Conservation (phyloP, 2,888 invertebrate genomes). For the Lingula anatina region DNA sequence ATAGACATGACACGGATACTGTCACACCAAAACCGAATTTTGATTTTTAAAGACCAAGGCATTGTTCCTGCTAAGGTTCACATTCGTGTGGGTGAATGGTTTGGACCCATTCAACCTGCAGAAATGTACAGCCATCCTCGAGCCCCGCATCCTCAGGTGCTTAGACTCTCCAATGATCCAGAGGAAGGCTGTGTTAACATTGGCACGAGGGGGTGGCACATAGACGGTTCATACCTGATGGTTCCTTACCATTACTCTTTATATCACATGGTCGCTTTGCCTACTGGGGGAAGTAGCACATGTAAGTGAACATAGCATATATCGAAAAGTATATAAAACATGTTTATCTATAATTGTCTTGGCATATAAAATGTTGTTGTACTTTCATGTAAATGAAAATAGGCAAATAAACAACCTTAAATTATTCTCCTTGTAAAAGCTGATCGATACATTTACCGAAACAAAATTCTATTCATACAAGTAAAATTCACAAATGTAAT, state of each 20-base stretch:
- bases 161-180: slow-evolving; percentile 39
- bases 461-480: no score
- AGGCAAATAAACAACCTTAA: no score
- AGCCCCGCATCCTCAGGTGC: slow-evolving; percentile 42
- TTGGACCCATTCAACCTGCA: slow-evolving; percentile 40
- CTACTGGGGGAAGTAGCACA: slow-evolving; percentile 35
- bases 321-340: not conserved
- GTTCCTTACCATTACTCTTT: slow-evolving; percentile 36
- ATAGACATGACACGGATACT: slow-evolving; percentile 27
- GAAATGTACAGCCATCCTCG: slow-evolving; percentile 42
- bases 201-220: slow-evolving; percentile 46
- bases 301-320: slow-evolving; percentile 21
- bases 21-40: slow-evolving; percentile 28
- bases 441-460: no score
- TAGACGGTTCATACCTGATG: slow-evolving; percentile 43
- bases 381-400: no score
- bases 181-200: slow-evolving; percentile 39
- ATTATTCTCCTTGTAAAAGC: no score
- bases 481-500: no score
- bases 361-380: no score
- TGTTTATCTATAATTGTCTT: no score
- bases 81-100: slow-evolving; percentile 39
- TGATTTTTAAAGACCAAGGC: slow-evolving; percentile 41
- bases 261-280: slow-evolving; percentile 39
- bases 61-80: slow-evolving; percentile 30